Percentiles rank a stretch among this genome's conserved stretches.
phyloP scores from a whole-genome alignment of 2,888 invertebrate species.

The Sinotaia quadrata region DNA sequence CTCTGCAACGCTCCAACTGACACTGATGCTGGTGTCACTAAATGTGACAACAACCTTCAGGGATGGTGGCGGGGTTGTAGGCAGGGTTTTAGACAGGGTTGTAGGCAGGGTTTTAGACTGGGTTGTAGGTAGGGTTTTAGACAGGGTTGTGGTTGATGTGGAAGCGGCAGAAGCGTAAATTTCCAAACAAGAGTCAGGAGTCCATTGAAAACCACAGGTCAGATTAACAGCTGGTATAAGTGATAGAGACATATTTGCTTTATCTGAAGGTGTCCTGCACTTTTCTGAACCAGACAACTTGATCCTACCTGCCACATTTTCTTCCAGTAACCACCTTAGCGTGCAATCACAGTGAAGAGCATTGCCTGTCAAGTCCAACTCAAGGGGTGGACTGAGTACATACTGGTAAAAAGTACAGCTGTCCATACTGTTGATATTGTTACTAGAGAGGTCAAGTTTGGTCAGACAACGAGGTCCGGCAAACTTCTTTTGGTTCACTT shows the following conservation, averaged over 20 bases:
- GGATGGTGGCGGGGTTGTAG: too few species aligned
- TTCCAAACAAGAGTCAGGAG: slow-evolving; percentile 34
- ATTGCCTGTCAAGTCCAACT: slow-evolving; percentile 80
- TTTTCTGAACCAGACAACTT: slow-evolving; percentile 2
- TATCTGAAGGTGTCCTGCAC: slow-evolving; percentile 11
- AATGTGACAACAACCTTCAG: too few species aligned
- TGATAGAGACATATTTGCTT: neutral
- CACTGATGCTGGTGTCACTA: too few species aligned
- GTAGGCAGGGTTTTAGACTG: too few species aligned
- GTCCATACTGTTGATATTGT: slow-evolving; percentile 46
- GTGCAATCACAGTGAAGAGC: slow-evolving; percentile 88
- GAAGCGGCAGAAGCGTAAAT: slow-evolving; percentile 29
- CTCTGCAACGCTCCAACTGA: too few species aligned
- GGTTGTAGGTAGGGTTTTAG: slow-evolving; percentile 68
- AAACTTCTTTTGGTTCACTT: slow-evolving; percentile 49
- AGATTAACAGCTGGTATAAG: neutral
- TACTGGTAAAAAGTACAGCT: slow-evolving; percentile 55
- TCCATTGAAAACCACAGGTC: slow-evolving; percentile 2
- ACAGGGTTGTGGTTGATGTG: slow-evolving; percentile 54
- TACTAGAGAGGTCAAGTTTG: slow-evolving; percentile 44
- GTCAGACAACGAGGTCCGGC: slow-evolving; percentile 52
- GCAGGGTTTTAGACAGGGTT: too few species aligned
- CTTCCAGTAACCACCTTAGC: slow-evolving; percentile 82
- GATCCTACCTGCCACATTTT: slow-evolving; percentile 7
- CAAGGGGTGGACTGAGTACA: slow-evolving; percentile 31